Evolutionary conservation across 2,888 invertebrate genomes (phyloP).

Genomic region (Lepidocyrtinus sp.): DNA sequence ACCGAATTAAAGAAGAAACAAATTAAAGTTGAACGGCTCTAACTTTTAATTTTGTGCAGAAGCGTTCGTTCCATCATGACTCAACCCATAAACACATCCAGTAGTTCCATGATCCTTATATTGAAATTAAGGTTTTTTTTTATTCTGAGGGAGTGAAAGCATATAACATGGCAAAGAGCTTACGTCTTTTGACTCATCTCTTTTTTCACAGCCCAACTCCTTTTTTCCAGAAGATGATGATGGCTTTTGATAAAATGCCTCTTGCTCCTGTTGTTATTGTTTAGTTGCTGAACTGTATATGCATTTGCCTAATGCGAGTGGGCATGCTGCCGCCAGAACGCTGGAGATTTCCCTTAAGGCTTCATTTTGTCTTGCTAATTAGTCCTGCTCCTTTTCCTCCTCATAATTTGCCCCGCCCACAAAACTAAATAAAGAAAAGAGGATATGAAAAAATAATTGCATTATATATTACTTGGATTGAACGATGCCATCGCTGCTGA

Average conservation of each 20-base stretch:
- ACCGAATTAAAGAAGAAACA: too few species aligned
- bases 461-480: neutral
- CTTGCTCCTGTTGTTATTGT: slow-evolving; percentile 33
- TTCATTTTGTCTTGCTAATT: slow-evolving; percentile 59
- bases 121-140: too few species aligned
- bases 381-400: slow-evolving; percentile 31
- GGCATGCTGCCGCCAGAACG: slow-evolving; percentile 24
- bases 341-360: slow-evolving; percentile 53
- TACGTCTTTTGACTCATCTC: too few species aligned
- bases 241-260: neutral
- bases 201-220: neutral
- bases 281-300: neutral
- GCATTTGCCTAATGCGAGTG: neutral
- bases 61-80: too few species aligned
- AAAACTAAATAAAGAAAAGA: neutral
- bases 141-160: too few species aligned
- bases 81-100: too few species aligned
- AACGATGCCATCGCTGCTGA: too few species aligned
- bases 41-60: too few species aligned
- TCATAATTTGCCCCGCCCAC: neutral
- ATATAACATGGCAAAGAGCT: too few species aligned
- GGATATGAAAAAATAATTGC: neutral
- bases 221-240: slow-evolving; percentile 7
- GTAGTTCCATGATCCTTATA: too few species aligned
- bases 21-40: too few species aligned